phyloP scores from a whole-genome alignment of 2,113 vertebrate genomes.

The Pluvialis apricaria region DNA sequence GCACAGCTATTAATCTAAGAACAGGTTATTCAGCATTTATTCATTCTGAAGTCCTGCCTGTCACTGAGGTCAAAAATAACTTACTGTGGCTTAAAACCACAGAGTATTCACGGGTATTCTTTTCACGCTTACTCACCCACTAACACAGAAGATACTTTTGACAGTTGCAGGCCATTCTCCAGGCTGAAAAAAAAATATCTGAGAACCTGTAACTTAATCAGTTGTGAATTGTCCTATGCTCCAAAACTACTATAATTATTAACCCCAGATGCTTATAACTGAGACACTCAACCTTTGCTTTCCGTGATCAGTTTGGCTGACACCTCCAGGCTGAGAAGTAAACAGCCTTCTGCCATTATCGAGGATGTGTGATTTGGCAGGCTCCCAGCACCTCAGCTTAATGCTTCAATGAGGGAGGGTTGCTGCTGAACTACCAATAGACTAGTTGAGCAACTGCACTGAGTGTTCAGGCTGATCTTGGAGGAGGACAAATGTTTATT shows the following conservation, averaged over 20 bases:
- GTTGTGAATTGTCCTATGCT: not conserved
- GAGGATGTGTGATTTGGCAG: accelerated
- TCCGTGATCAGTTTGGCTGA: not conserved
- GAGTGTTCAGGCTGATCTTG: not conserved
- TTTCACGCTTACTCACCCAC: not conserved
- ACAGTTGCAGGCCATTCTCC: not conserved
- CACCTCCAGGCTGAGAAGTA: not conserved
- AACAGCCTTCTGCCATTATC: not conserved
- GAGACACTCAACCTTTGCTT: not conserved
- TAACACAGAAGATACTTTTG: not conserved
- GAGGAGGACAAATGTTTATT: not conserved
- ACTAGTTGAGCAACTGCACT: not conserved
- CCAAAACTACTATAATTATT: not conserved
- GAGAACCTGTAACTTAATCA: not conserved
- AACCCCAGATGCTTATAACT: not conserved
- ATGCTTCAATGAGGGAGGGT: not conserved
- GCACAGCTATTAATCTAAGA: not conserved
- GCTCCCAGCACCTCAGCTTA: not conserved
- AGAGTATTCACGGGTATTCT: not conserved
- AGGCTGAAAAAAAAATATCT: not conserved
- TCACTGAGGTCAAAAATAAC: not conserved
- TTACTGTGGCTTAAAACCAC: not conserved
- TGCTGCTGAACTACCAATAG: not conserved
- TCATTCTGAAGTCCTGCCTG: not conserved
- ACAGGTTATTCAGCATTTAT: not conserved